Percentiles rank a stretch among this genome's conserved stretches.
Evolutionary conservation across 2,888 invertebrate genomes (phyloP).

Genomic region (Caenorhabditis plicata): DNA sequence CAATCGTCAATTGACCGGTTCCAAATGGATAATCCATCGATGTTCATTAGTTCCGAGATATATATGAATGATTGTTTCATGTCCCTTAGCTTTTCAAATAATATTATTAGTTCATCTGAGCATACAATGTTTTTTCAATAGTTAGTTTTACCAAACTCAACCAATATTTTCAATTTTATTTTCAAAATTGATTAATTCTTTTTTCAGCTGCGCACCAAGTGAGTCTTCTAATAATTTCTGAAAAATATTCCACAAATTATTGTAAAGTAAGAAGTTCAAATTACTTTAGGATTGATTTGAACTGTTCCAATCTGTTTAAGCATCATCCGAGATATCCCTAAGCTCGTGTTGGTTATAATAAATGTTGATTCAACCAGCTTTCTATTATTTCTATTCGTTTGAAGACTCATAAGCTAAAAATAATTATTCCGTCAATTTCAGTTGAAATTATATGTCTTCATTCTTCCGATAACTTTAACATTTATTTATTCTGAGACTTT

Average conservation of each 20-base stretch:
- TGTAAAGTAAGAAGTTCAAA: background rate
- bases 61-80: slow-evolving; percentile 43
- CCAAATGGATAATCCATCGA: slow-evolving; percentile 55
- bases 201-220: too few relatives aligned
- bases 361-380: slow-evolving; percentile 50
- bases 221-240: slow-evolving; percentile 50
- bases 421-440: too few relatives aligned
- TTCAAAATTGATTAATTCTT: too few relatives aligned
- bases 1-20: slow-evolving; percentile 32
- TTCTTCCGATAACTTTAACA: too few relatives aligned
- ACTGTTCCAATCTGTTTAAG: slow-evolving; percentile 31
- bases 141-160: too few relatives aligned
- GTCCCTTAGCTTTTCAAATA: slow-evolving; percentile 9
- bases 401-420: too few relatives aligned
- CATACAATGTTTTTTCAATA: background rate
- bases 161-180: too few relatives aligned
- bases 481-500: too few relatives aligned
- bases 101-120: slow-evolving; percentile 1
- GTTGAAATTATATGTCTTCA: too few relatives aligned
- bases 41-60: slow-evolving; percentile 58
- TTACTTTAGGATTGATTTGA: slow-evolving; percentile 37
- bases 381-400: too few relatives aligned
- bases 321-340: slow-evolving; percentile 42
- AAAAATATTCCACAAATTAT: slow-evolving; percentile 1
- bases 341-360: slow-evolving; percentile 50